Evolutionary conservation across 1,140 invertebrate genomes (phyloP).

Genomic region (Drosophila repletoides): DNA sequence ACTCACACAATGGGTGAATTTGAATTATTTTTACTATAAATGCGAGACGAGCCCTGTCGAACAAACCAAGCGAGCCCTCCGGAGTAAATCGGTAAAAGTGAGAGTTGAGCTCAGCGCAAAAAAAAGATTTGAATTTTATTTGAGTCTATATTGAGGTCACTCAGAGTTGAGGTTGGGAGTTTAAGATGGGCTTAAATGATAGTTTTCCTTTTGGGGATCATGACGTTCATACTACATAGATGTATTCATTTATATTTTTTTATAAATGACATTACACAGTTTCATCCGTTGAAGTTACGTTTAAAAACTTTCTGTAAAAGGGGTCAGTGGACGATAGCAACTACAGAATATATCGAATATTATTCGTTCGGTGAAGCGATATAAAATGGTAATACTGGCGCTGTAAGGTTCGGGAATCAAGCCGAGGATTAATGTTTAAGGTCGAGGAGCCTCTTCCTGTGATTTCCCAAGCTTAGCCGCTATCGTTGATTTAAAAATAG

Average conservation of each 20-base stretch:
- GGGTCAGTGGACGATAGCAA: slow-evolving; percentile 63
- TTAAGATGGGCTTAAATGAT: slow-evolving; percentile 30
- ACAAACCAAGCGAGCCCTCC: slow-evolving; percentile 19
- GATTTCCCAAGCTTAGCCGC: too few relatives aligned
- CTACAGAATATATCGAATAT: too few relatives aligned
- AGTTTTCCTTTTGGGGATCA: slow-evolving; percentile 38
- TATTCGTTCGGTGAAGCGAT: too few relatives aligned
- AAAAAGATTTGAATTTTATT: slow-evolving; percentile 64
- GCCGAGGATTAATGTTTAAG: too few relatives aligned
- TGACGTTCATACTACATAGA: slow-evolving; percentile 10
- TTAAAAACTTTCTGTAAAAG: slow-evolving; percentile 59
- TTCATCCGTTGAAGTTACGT: slow-evolving; percentile 24
- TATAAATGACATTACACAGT: slow-evolving; percentile 60
- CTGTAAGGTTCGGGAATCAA: too few relatives aligned
- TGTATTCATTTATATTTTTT: slow-evolving; percentile 16
- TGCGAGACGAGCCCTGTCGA: neutral
- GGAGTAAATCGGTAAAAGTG: slow-evolving; percentile 53
- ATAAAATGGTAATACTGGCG: too few relatives aligned
- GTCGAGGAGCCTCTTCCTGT: too few relatives aligned
- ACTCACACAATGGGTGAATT: slow-evolving; percentile 35
- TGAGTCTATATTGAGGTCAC: slow-evolving; percentile 61
- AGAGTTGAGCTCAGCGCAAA: slow-evolving; percentile 48
- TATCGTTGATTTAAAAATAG: neutral
- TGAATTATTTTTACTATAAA: slow-evolving; percentile 51
- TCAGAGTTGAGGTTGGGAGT: slow-evolving; percentile 16